A percentile compares a stretch with the other conserved stretches of the same genome.
These are phyloP conservation scores for Anguilla megastoma DNA, from an alignment of 2,797 vertebrate genomes.

Conservation along the genomic window DNA sequence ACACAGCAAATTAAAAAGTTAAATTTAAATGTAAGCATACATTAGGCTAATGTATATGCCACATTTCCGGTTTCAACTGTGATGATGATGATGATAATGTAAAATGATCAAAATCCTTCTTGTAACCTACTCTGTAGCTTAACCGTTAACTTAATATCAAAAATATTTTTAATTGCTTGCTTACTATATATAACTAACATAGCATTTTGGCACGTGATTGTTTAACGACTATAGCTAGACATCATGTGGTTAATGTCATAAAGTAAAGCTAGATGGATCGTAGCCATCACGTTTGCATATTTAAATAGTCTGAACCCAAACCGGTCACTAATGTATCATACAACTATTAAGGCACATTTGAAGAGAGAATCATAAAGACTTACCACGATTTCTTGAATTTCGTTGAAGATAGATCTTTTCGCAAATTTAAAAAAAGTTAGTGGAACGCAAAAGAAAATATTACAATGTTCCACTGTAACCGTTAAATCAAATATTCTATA, in stretches of 20 bases:
- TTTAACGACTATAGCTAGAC: background rate
- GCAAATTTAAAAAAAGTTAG: background rate
- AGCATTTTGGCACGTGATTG: background rate
- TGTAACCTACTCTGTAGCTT: background rate
- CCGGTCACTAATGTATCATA: background rate
- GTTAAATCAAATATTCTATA: background rate
- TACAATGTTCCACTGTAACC: slow-evolving; percentile 9
- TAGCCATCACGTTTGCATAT: background rate
- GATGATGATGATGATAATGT: background rate
- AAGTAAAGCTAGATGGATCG: background rate
- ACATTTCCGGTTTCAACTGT: background rate
- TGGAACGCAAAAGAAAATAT: background rate
- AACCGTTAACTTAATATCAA: too few relatives aligned
- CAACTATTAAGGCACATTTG: background rate
- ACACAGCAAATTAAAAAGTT: background rate
- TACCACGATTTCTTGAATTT: background rate
- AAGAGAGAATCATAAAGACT: background rate
- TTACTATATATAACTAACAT: background rate
- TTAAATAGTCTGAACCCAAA: background rate
- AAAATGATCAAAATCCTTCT: background rate
- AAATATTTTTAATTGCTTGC: too few relatives aligned
- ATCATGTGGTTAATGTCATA: background rate
- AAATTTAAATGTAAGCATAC: background rate
- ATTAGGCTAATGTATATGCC: background rate
- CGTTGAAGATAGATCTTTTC: background rate